Evolutionary conservation across 2,797 vertebrate genomes (phyloP), one percentile per base, ranked within the genome.

Genomic region (Synanceia verrucosa): DNA sequence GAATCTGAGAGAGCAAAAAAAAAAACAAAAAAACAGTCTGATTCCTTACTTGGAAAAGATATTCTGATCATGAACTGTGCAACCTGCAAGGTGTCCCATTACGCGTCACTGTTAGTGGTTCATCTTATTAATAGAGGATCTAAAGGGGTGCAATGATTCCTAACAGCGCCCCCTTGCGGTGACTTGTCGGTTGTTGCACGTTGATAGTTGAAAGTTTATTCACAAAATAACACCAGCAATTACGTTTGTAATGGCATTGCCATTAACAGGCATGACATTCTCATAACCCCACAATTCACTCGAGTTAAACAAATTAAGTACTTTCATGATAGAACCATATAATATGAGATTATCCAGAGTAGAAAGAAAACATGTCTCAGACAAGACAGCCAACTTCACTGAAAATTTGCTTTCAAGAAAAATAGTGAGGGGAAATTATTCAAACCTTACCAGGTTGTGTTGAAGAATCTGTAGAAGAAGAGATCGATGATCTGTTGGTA

Each of bases 381-480:
- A 47, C 29, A 63, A 48, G 0, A 51, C 9, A 43, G 1, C 2
- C 24, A 48, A 67, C 5, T 65, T 50, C 1, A 55, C 1, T 28
- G 3, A 58, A 18, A 0, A 28, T 56, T 58, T 53, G 2, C 12
- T 28, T 46, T 26, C 31, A 4, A 64, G n/a, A 50, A 57, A 72
- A 71, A n/a, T 1, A 46, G 6, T 21, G 1, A 62, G 36, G 2
- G 4, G 4, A 6, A n/a, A 39, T 18, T 33, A 36, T 33, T 1
- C 0, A 70, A 68, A 43, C 26, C 89, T 91, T 88, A 93, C 90
- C 90, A 46, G 61, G 52, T 62, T 63, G 24, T 34, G 51, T 24
- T 16, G 70, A 68, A 76, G 75, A 83, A 61, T 85, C 57, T 69
- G 66, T 36, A 48, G 78, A 73, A 39, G 56, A 29, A 31, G 65